Evolutionary conservation across 2,797 vertebrate species (phyloP).

Genomic region (Gymnodraco acuticeps): DNA sequence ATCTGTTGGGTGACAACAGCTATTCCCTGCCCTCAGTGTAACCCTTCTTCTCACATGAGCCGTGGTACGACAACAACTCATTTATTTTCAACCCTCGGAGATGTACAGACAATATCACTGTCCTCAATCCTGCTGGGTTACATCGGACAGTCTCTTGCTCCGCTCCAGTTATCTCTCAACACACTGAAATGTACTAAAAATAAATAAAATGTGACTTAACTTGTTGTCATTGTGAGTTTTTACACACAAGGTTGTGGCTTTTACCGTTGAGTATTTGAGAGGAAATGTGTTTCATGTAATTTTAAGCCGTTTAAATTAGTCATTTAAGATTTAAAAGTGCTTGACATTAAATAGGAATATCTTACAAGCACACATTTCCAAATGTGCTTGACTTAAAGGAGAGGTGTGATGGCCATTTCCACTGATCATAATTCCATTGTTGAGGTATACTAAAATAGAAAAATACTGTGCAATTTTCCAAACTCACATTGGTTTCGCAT

Average conservation of each 20-base stretch:
- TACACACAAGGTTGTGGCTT: neutral
- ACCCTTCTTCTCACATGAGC: slow-evolving; percentile 16
- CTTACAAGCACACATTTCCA: no score
- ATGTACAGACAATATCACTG: slow-evolving; percentile 78
- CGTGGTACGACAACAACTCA: slow-evolving; percentile 1
- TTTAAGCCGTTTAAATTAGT: no score
- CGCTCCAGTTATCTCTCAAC: slow-evolving; percentile 88
- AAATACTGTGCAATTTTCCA: no score
- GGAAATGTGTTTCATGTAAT: no score
- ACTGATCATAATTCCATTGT: no score
- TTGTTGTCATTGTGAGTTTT: neutral
- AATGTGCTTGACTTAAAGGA: no score
- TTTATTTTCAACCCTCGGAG: slow-evolving; percentile 37
- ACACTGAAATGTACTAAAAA: slow-evolving; percentile 82
- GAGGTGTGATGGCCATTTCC: no score
- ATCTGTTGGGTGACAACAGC: neutral
- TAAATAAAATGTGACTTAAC: slow-evolving; percentile 63
- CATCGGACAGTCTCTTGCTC: slow-evolving; percentile 61
- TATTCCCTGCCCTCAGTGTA: neutral
- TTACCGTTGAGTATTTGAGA: no score
- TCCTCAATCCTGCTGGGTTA: slow-evolving; percentile 8
- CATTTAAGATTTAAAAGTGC: no score
- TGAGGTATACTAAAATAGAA: no score
- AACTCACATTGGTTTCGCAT: no score
- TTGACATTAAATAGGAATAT: no score